Evolutionary conservation across 1,140 invertebrate species (phyloP), one percentile per base, ranked within the genome.

Genomic region (Conus betulinus): DNA sequence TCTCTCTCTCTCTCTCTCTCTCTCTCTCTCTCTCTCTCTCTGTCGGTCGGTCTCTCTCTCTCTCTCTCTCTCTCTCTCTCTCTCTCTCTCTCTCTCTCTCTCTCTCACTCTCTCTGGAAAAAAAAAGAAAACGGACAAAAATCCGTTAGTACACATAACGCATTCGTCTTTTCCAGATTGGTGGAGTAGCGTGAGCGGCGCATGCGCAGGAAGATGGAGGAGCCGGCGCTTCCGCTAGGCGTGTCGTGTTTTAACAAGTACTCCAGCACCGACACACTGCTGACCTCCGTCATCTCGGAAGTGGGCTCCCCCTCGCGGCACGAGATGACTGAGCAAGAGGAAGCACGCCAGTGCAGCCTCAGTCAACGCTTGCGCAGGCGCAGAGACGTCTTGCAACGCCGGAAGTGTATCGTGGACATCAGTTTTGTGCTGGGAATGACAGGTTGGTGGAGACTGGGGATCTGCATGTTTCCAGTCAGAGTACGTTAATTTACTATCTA

Each of bases 341-440:
- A 76, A 51, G 84, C 60, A 10, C 27, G 81, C 20, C 87, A 88
- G 76, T 90, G 87, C 87, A 89, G 92, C 81, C 90, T 94, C 63
- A 93, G 93, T 52, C 91, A 91, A 78, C 89, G 93, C 60, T 88
- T 94, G 79, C 90, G 92, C 55, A 89, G 88, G 84, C 89, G 93
- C 79, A 93, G 93, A 82, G 92, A 93, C 85, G 85, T 94, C 11
- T 90, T 94, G 10, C 89, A 90, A 11, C 88, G 90, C 51, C 85
- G 92, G 74, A 91, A 92, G 52, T 89, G 90, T 67, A 92, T 93
- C 20, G 93, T 93, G 8, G 93, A 94, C 74, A 89, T 92, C 67
- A 91, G 91, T 1, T 92, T 93, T 81, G 82, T 90, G 20, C 84
- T 94, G 23, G 92, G 91, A 20, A 83, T 94, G 63, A 76, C 91